Base-by-base conservation (phyloP, 92 coral and sea anemone species). In the Porites evermanni region DNA sequence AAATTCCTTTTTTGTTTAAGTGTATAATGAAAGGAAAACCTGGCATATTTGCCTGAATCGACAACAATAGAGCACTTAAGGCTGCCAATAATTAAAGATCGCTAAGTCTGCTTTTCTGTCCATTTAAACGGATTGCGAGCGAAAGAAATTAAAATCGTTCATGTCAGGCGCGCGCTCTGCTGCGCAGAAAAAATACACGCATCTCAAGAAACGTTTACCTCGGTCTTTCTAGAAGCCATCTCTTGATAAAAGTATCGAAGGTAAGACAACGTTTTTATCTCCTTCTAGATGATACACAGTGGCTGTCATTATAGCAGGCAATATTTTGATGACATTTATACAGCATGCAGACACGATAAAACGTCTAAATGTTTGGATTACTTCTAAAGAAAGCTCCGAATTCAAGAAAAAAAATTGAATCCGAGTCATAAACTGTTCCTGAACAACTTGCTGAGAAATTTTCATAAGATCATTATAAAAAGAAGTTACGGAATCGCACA, bases 41-140 rank as follows among this genome's bases (percentile, higher is more conserved):
- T 81, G 78, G 53, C 78, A 81, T 81, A 70, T 81, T 81, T 38
- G 26, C 60, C 71, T 16, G 86, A 58, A 29, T 59, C 74, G 20
- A 1, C 52, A 81, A 81, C 86, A 81, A 81, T 70, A 6, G 86
- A 50, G 78, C 60, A 81, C 86, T 81, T 81, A 81, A 61, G 79
- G n/a, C 17, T 18, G 59, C 67, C 58, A 18, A 69, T 71, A 81
- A 81, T 81, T 81, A 81, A 64, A 78, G 44, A 59, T 18, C 23
- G 66, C 44, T 58, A 59, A 13, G 75, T 3, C 53, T 70, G 24
- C 4, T 38, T 74, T 58, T 53, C 44, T 13, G 78, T 54, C 65
- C 29, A 70, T 71, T 81, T 32, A 70, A 81, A 70, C 71, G 69
- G 67, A 71, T 72, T 72, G 58, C 29, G 56, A 56, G 4, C 38